phyloP scores from a whole-genome alignment of 2,888 invertebrate species.

The Sepiola atlantica region DNA sequence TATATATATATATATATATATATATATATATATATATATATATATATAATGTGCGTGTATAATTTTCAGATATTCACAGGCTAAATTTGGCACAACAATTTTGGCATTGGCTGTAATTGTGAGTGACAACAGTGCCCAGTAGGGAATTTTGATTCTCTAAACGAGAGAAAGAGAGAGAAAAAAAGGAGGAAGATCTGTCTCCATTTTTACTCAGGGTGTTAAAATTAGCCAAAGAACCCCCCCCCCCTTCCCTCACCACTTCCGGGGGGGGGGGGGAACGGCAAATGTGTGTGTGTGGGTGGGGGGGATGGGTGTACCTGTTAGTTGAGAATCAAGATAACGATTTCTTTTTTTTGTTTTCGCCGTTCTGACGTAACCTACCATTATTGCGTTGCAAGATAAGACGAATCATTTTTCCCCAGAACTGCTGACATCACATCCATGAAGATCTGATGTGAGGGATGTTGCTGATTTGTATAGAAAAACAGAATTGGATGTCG shows the following conservation, averaged over 20 bases:
- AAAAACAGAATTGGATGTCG: too few relatives aligned
- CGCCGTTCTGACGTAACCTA: not conserved
- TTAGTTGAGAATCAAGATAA: not conserved
- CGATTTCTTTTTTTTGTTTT: not conserved
- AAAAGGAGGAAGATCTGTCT: not conserved
- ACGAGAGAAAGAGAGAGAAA: too few relatives aligned
- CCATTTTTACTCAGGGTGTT: not conserved
- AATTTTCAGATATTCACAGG: not conserved
- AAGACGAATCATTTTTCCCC: too few relatives aligned
- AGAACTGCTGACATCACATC: too few relatives aligned
- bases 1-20: too few relatives aligned
- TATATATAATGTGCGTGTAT: too few relatives aligned
- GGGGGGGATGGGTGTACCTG: not conserved
- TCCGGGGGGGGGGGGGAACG: too few relatives aligned
- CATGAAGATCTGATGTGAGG: too few relatives aligned
- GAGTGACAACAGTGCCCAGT: not conserved
- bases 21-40: too few relatives aligned
- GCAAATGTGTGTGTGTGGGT: too few relatives aligned
- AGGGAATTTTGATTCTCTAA: not conserved
- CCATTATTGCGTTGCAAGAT: not conserved
- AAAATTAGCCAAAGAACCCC: not conserved
- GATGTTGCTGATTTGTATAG: too few relatives aligned
- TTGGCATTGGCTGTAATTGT: not conserved
- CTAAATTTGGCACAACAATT: not conserved
- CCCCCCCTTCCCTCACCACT: too few relatives aligned